phyloP scores from a whole-genome alignment of 2,888 invertebrate genomes.

The Fissipunctia ypsillon region DNA sequence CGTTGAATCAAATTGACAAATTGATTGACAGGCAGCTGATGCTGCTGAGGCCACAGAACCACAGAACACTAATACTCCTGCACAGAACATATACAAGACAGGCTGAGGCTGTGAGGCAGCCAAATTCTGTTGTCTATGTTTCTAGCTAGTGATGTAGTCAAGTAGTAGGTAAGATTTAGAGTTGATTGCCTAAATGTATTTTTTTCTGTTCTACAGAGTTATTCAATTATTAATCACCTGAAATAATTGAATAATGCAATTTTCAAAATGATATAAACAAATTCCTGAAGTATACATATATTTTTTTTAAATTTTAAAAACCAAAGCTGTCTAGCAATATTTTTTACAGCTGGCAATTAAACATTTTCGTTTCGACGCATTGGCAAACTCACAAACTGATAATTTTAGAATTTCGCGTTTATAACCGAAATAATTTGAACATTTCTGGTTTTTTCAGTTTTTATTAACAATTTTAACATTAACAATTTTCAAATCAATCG shows the following conservation, averaged over 20 bases:
- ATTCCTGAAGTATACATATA: too few species aligned
- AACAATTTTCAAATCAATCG: slow-evolving; percentile 76
- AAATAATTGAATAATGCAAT: neutral
- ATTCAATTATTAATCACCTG: too few species aligned
- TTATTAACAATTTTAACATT: slow-evolving; percentile 64
- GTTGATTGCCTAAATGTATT: neutral
- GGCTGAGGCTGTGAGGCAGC: slow-evolving; percentile 15
- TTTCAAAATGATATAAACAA: neutral
- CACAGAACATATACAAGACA: too few species aligned
- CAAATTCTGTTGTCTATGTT: slow-evolving; percentile 36
- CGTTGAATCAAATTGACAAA: slow-evolving; percentile 51
- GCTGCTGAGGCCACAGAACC: too few species aligned
- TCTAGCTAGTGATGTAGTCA: slow-evolving; percentile 47
- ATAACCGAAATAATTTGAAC: slow-evolving; percentile 85
- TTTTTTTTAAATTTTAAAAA: slow-evolving; percentile 10
- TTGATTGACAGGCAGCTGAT: slow-evolving; percentile 53
- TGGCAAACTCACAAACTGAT: slow-evolving; percentile 78
- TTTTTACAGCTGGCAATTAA: slow-evolving; percentile 73
- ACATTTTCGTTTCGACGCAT: slow-evolving; percentile 77
- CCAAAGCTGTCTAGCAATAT: neutral
- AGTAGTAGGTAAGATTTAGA: too few species aligned
- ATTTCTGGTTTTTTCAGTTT: slow-evolving; percentile 72
- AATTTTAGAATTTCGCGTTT: slow-evolving; percentile 81
- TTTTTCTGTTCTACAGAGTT: neutral
- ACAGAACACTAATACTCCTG: too few species aligned